Evolutionary conservation across 2,113 vertebrate genomes (phyloP), one percentile per base, ranked within the genome.

Genomic region (Phylloscopus whistleri): DNA sequence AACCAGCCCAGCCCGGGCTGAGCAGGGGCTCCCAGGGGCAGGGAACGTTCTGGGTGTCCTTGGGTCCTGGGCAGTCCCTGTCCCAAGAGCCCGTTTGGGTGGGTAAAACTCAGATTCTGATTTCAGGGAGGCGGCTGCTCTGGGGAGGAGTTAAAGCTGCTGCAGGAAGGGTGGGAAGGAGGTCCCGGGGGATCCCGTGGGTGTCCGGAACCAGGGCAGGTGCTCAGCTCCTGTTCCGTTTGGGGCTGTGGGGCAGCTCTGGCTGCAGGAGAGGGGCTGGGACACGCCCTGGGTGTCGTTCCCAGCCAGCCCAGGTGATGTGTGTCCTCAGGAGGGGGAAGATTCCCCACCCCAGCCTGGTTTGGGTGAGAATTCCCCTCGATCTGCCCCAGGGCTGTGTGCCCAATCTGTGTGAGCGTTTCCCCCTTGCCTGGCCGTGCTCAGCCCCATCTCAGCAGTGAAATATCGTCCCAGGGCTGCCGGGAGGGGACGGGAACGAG

Each of bases 401-500:
- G 73, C 11, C 35, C 35, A 20, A 53, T 37, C 70, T 59, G 27
- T 19, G 11, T 3, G 6, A 55, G 67, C 67, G 0, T 62, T 63
- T 49, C 51, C 56, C 19, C 11, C 92, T 59, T 79, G 44, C 75
- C 33, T 48, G 7, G 44, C 66, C 35, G 46, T 56, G 73, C 77
- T 91, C 8, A 48, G 46, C 12, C 6, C 46, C 46, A 48, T 22
- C 46, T 41, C 41, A 41, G 10, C 31, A 3, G 63, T 89, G 93
- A 93, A 84, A 87, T 67, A 83, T 22, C n/a, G n/a, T 43, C 85
- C 77, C 35, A n/a, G n/a, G n/a, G n/a, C n/a, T n/a, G n/a, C n/a
- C n/a, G n/a, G n/a, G n/a, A n/a, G 96, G 94, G 94, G 90, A 94
- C 89, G 91, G 86, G 86, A 82, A 81, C 31, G 83, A 75, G 94